Evolutionary conservation across 2,113 vertebrate species (phyloP).

Genomic region (Leuciscus idus): DNA sequence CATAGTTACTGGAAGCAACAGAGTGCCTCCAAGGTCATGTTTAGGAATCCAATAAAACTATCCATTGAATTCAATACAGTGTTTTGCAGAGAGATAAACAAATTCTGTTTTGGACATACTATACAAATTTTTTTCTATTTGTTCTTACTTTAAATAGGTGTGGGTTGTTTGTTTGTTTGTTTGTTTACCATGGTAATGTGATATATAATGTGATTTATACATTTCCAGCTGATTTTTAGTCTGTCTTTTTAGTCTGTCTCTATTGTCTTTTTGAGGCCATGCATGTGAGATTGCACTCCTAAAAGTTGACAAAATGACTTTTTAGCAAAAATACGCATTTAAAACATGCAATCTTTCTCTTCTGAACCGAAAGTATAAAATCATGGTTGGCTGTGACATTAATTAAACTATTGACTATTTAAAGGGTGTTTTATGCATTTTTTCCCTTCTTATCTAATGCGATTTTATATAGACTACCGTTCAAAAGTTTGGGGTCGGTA

Average conservation of each 20-base stretch:
- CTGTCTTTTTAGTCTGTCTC: background rate
- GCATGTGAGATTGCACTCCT: background rate
- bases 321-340: background rate
- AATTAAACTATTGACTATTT: background rate
- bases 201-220: background rate
- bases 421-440: background rate
- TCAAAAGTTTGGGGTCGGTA: background rate
- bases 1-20: slow-evolving; percentile 23
- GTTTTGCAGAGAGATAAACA: background rate
- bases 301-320: background rate
- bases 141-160: background rate
- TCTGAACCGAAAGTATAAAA: background rate
- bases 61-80: background rate
- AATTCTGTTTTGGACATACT: background rate
- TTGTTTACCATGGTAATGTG: background rate
- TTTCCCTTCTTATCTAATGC: background rate
- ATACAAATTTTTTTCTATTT: background rate
- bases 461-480: background rate
- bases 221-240: background rate
- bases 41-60: background rate
- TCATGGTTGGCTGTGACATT: background rate
- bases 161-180: background rate
- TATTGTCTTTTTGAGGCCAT: background rate
- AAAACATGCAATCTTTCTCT: background rate
- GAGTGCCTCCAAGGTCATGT: slow-evolving; percentile 29